A percentile compares a stretch with the other conserved stretches of the same genome.
phyloP scores from a whole-genome alignment of 2,113 vertebrate species.

The Chionodraco myersi region DNA sequence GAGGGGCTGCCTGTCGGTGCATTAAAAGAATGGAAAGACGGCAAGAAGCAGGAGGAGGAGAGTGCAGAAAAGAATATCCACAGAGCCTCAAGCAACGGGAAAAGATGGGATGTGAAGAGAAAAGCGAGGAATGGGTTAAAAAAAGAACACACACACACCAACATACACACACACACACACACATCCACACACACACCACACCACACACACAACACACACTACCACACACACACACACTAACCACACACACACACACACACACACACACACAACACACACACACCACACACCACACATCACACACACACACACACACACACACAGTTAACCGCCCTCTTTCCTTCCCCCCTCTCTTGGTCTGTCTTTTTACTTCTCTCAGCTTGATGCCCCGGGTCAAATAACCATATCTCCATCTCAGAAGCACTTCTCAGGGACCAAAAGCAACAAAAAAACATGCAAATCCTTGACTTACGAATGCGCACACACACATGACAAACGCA shows the following conservation, averaged over 20 bases:
- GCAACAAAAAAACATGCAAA: slow-evolving; percentile 47
- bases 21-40: slow-evolving; percentile 29
- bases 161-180: slow-evolving; percentile 9
- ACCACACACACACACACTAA: too few relatives aligned
- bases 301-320: too few relatives aligned
- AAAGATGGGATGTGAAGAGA: slow-evolving; percentile 45
- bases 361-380: slow-evolving; percentile 65
- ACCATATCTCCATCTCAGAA: slow-evolving; percentile 77
- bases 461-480: slow-evolving; percentile 25
- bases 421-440: slow-evolving; percentile 65
- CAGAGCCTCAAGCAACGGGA: slow-evolving; percentile 43
- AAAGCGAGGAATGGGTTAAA: slow-evolving; percentile 58
- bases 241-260: too few relatives aligned
- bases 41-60: slow-evolving; percentile 24
- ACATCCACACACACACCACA: slow-evolving; percentile 1
- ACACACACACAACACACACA: too few relatives aligned
- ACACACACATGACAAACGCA: slow-evolving; percentile 8
- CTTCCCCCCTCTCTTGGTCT: slow-evolving; percentile 55
- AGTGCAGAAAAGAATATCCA: slow-evolving; percentile 31
- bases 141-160: slow-evolving; percentile 17
- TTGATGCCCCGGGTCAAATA: slow-evolving; percentile 74
- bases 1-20: slow-evolving; percentile 26
- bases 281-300: too few relatives aligned
- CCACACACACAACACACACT: too few relatives aligned
- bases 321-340: slow-evolving; percentile 11